phyloP scores from a whole-genome alignment of 2,113 vertebrate species.

The Tapirus terrestris region DNA sequence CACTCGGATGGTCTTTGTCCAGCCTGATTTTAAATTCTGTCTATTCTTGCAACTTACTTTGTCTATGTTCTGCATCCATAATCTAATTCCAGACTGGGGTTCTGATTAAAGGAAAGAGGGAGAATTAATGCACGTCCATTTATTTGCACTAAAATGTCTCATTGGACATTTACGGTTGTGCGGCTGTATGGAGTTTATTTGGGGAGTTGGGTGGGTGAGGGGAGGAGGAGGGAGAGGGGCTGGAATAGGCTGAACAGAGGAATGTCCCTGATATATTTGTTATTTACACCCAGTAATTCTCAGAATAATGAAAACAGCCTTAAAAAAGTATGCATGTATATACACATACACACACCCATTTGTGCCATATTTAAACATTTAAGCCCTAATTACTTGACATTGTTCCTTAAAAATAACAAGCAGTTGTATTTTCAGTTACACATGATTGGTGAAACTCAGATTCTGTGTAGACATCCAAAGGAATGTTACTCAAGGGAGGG shows the following conservation, averaged over 20 bases:
- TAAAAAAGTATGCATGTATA: neutral
- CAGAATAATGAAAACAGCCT: neutral
- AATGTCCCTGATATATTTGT: neutral
- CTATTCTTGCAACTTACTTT: neutral
- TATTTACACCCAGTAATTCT: neutral
- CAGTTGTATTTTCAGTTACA: neutral
- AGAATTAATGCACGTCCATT: neutral
- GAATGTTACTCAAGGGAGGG: neutral
- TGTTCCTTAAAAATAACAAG: neutral
- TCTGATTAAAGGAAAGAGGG: neutral
- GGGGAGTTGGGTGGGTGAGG: neutral
- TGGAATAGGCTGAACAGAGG: neutral
- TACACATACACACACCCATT: neutral
- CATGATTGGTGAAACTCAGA: neutral
- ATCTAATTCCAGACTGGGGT: neutral
- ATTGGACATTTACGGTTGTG: neutral
- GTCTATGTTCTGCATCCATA: neutral
- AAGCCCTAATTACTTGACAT: constrained; percentile 8
- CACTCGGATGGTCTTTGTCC: neutral
- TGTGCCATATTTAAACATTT: neutral
- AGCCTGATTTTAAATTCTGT: neutral
- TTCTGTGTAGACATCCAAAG: neutral
- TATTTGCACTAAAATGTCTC: neutral
- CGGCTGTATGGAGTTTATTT: neutral
- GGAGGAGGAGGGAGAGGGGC: neutral